A percentile compares a stretch with the other conserved stretches of the same genome.
phyloP scores from a whole-genome alignment of 2,113 vertebrate species.

The Cathartes aura region DNA sequence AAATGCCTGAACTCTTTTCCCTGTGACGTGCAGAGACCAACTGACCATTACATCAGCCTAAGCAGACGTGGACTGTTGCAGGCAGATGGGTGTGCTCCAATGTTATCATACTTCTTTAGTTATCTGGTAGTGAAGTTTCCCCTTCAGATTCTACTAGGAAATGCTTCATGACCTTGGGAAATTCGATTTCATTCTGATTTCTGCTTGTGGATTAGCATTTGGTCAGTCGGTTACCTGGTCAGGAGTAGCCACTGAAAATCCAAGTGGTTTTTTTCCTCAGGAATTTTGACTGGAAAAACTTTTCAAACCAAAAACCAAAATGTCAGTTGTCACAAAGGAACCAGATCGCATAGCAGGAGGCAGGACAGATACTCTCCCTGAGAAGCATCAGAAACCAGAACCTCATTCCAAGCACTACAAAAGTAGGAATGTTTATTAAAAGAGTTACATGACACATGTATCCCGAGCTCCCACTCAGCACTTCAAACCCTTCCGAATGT shows the following conservation, averaged over 20 bases:
- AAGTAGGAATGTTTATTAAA: conserved; percentile 19
- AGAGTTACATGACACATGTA: not conserved
- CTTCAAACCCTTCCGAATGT: not conserved
- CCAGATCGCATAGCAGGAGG: not conserved
- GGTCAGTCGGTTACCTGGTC: not conserved
- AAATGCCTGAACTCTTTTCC: not conserved
- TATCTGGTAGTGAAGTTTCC: not conserved
- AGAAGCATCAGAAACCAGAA: not conserved
- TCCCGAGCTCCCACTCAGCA: not conserved
- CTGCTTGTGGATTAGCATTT: not conserved
- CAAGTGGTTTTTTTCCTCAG: not conserved
- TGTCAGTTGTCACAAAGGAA: not conserved
- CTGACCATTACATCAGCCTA: not conserved
- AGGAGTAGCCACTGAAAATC: not conserved
- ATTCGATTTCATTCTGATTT: not conserved
- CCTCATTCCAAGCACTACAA: not conserved
- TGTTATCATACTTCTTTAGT: not conserved
- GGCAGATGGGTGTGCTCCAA: not conserved
- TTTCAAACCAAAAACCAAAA: not conserved
- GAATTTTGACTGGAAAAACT: not conserved
- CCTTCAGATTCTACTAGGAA: not conserved
- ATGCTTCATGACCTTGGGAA: not conserved
- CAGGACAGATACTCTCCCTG: not conserved
- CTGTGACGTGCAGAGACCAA: no score
- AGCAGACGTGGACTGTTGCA: not conserved